Conservation (phyloP, 2,113 vertebrate species). For the Eudyptes chrysolophus region DNA sequence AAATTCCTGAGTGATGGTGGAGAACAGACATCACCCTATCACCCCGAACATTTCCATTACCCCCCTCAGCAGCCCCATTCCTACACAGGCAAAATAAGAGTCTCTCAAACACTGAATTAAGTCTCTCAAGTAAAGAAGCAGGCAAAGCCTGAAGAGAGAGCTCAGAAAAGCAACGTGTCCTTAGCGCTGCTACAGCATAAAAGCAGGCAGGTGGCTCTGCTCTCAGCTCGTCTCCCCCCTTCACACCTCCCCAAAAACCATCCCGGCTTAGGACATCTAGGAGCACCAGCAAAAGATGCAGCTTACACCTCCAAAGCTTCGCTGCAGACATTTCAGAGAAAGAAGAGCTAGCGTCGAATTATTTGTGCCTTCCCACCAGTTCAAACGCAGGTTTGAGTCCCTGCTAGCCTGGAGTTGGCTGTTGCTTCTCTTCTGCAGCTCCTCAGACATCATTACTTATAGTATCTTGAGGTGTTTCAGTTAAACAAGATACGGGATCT, state of each 20-base stretch:
- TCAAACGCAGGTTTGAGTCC: not conserved
- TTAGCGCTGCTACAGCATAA: not conserved
- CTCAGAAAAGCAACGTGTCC: not conserved
- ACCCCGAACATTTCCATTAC: not conserved
- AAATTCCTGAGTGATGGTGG: not conserved
- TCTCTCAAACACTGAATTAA: not conserved
- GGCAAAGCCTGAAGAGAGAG: not conserved
- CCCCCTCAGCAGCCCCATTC: not conserved
- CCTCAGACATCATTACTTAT: not conserved
- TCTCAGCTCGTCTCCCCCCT: not conserved
- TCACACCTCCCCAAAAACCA: not conserved
- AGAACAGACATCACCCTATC: not conserved
- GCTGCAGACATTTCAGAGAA: not conserved
- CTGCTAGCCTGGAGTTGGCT: not conserved
- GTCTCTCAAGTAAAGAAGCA: not conserved
- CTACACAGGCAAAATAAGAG: not conserved
- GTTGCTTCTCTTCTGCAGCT: not conserved
- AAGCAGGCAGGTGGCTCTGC: not conserved
- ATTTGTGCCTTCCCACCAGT: not conserved
- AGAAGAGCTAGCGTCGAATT: not conserved
- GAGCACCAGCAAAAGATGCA: not conserved
- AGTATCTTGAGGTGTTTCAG: not conserved
- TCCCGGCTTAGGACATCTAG: not conserved
- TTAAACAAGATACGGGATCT: not conserved
- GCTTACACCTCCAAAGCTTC: not conserved